Evolutionary conservation across 2,797 vertebrate genomes (phyloP).

Genomic region (Poeciliopsis paucimaculata): DNA sequence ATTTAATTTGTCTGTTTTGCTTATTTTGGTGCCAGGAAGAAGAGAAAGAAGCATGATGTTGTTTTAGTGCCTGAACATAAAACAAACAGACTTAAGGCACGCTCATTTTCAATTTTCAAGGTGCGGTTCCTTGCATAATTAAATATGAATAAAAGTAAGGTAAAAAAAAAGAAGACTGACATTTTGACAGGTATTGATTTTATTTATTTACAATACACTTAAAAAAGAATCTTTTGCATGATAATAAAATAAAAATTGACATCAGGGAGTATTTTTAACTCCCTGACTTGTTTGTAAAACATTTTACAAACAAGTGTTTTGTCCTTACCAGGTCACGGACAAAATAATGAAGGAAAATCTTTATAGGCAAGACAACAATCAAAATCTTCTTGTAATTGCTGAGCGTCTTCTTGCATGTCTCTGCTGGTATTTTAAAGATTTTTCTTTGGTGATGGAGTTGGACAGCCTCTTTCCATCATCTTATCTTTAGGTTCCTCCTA

Average conservation of each 20-base stretch:
- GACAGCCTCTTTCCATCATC: not conserved
- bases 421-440: not conserved
- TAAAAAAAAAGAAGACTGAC: not conserved
- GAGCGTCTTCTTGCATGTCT: not conserved
- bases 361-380: not conserved
- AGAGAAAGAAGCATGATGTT: not conserved
- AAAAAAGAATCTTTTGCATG: not conserved
- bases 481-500: not conserved
- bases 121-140: not conserved
- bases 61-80: conserved; percentile 3
- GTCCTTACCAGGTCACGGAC: not conserved
- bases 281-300: too few species aligned
- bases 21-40: not conserved
- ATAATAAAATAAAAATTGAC: not conserved
- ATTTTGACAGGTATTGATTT: conserved; percentile 13
- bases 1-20: conserved; percentile 5
- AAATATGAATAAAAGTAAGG: conserved; percentile 1
- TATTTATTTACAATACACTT: conserved; percentile 19
- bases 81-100: conserved; percentile 5
- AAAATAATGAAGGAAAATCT: not conserved
- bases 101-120: conserved; percentile 18
- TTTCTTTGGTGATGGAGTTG: not conserved
- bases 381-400: not conserved
- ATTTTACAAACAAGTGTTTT: not conserved
- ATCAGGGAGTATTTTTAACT: not conserved